Conservation (phyloP, 2,888 invertebrate genomes). For the Lepetodrilus schrolli region DNA sequence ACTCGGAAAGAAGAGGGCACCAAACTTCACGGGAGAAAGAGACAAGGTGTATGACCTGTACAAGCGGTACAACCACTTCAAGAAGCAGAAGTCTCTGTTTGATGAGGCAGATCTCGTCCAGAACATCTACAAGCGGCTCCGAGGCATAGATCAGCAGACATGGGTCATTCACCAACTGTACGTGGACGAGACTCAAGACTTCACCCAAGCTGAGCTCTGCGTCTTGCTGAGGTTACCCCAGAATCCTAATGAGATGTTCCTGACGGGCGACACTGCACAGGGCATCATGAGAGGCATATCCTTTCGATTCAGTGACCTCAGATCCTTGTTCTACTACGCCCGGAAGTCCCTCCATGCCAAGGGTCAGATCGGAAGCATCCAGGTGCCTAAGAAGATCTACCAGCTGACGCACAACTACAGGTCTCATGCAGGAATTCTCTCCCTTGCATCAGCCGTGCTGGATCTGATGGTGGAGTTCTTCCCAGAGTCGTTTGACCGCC, state of each 20-base stretch:
- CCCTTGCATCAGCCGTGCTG: slow-evolving; percentile 64
- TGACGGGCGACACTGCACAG: slow-evolving; percentile 71
- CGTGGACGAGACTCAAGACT: slow-evolving; percentile 71
- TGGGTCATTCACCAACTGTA: slow-evolving; percentile 51
- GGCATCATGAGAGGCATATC: slow-evolving; percentile 71
- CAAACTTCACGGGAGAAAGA: slow-evolving; percentile 57
- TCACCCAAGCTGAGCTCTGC: slow-evolving; percentile 70
- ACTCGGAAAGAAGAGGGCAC: slow-evolving; percentile 59
- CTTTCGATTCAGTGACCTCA: slow-evolving; percentile 68
- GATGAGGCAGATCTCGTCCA: slow-evolving; percentile 62
- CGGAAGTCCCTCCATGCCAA: slow-evolving; percentile 50
- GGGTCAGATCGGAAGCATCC: slow-evolving; percentile 32
- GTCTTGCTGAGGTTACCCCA: slow-evolving; percentile 60
- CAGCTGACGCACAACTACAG: slow-evolving; percentile 69
- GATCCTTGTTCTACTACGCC: slow-evolving; percentile 64
- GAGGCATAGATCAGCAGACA: background rate
- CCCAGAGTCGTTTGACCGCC: slow-evolving; percentile 68
- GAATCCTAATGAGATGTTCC: slow-evolving; percentile 68
- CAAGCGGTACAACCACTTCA: slow-evolving; percentile 49
- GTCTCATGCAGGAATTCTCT: slow-evolving; percentile 69
- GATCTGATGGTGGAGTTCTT: slow-evolving; percentile 67
- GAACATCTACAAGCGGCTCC: slow-evolving; percentile 35
- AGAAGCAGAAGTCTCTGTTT: slow-evolving; percentile 50
- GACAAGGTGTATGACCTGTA: slow-evolving; percentile 55
- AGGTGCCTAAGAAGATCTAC: slow-evolving; percentile 29